Conservation (phyloP, 2,888 invertebrate genomes). For the Ditylenchus weischeri region DNA sequence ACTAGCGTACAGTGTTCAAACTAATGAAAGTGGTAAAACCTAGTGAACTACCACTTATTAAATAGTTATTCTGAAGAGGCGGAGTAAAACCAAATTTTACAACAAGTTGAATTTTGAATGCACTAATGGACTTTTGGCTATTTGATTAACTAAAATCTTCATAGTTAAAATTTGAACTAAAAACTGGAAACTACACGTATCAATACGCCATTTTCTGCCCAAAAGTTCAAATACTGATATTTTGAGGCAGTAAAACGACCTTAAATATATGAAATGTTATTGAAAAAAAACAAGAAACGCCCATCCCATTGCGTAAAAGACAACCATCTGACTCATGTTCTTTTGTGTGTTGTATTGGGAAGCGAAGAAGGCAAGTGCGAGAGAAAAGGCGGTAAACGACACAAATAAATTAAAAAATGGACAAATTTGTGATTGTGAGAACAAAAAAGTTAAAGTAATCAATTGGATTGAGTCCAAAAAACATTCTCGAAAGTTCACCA, state of each 20-base stretch:
- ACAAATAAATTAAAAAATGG: conserved; percentile 1
- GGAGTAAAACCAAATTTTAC: too few relatives aligned
- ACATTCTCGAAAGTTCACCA: too few relatives aligned
- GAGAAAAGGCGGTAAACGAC: conserved; percentile 1
- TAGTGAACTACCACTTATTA: not conserved
- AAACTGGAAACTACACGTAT: too few relatives aligned
- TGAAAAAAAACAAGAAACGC: too few relatives aligned
- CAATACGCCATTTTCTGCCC: not conserved
- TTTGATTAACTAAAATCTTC: too few relatives aligned
- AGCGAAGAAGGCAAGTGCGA: not conserved
- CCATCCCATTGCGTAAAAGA: not conserved
- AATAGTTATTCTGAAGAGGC: not conserved
- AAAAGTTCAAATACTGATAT: not conserved
- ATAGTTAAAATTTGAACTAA: too few relatives aligned
- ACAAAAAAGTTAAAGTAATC: not conserved
- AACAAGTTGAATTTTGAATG: too few relatives aligned
- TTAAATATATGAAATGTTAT: too few relatives aligned
- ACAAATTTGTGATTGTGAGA: conserved; percentile 1
- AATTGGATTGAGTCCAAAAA: too few relatives aligned
- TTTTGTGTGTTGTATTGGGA: not conserved
- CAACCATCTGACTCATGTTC: conserved; percentile 2
- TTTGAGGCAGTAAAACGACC: too few relatives aligned
- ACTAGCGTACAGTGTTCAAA: too few relatives aligned
- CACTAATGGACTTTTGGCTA: too few relatives aligned
- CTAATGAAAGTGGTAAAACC: not conserved